A percentile compares a stretch with the other conserved stretches of the same genome.
Evolutionary conservation across 1,140 invertebrate genomes (phyloP).

Genomic region (Tetramorium simillimum): DNA sequence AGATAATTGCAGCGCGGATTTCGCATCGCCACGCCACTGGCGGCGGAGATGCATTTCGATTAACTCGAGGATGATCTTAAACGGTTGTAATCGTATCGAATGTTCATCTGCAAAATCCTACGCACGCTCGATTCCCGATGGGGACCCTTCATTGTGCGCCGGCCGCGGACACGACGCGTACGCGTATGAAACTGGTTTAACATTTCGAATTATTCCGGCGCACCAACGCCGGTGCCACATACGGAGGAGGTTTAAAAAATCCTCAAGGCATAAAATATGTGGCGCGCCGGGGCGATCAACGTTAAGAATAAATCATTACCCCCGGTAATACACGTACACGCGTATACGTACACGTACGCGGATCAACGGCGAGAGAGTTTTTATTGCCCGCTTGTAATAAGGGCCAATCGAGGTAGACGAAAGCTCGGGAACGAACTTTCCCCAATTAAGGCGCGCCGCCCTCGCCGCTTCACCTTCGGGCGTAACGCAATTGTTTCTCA

Average conservation of each 20-base stretch:
- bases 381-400: slow-evolving; percentile 67
- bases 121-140: slow-evolving; percentile 20
- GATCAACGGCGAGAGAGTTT: slow-evolving; percentile 35
- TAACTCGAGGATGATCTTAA: slow-evolving; percentile 50
- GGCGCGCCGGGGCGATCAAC: slow-evolving; percentile 58
- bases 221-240: slow-evolving; percentile 48
- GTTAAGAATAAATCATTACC: slow-evolving; percentile 71
- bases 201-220: slow-evolving; percentile 71
- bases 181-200: slow-evolving; percentile 69
- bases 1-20: not conserved
- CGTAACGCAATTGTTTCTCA: slow-evolving; percentile 26
- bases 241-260: slow-evolving; percentile 68
- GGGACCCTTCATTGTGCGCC: slow-evolving; percentile 25
- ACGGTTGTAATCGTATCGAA: slow-evolving; percentile 47
- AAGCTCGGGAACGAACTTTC: slow-evolving; percentile 66
- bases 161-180: slow-evolving; percentile 12
- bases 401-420: slow-evolving; percentile 61
- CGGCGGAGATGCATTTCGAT: slow-evolving; percentile 21
- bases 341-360: not conserved
- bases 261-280: slow-evolving; percentile 66
- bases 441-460: slow-evolving; percentile 64
- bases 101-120: slow-evolving; percentile 34
- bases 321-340: not conserved
- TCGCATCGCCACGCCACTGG: slow-evolving; percentile 42
- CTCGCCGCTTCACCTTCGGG: slow-evolving; percentile 10